Conservation (phyloP, 2,797 vertebrate species). For the Gymnoscopelus braueri region DNA sequence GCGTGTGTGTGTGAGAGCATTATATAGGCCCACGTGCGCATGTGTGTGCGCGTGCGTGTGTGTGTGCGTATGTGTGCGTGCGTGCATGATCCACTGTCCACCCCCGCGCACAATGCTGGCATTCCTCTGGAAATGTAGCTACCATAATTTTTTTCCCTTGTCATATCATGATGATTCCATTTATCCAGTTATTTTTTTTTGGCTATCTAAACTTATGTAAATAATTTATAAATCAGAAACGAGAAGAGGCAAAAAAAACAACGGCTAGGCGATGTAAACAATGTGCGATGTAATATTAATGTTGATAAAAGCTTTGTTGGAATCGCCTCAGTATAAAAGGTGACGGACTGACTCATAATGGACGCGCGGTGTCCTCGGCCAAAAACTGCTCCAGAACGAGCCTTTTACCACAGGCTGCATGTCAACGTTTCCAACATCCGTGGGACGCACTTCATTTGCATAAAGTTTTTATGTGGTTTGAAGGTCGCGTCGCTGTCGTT, state of each 20-base stretch:
- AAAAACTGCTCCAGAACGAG: conserved; percentile 52
- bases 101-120: conserved; percentile 18
- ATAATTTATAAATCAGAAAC: conserved; percentile 69
- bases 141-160: neutral
- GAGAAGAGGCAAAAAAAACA: conserved; percentile 47
- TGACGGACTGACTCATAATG: conserved; percentile 51
- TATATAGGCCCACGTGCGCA: neutral
- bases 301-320: conserved; percentile 79
- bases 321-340: conserved; percentile 50
- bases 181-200: conserved; percentile 1
- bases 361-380: conserved; percentile 49
- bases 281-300: conserved; percentile 73
- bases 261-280: conserved; percentile 62
- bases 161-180: conserved; percentile 14
- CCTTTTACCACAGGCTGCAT: conserved; percentile 21
- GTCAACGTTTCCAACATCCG: conserved; percentile 49
- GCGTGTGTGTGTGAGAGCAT: no score
- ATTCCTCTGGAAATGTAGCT: neutral
- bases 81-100: neutral
- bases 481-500: conserved; percentile 64
- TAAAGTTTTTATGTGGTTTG: conserved; percentile 72
- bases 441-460: conserved; percentile 58
- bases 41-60: conserved; percentile 6
- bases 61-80: neutral
- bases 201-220: conserved; percentile 51